Conservation (phyloP, 1,140 invertebrate genomes). For the Hyphantria cunea region DNA sequence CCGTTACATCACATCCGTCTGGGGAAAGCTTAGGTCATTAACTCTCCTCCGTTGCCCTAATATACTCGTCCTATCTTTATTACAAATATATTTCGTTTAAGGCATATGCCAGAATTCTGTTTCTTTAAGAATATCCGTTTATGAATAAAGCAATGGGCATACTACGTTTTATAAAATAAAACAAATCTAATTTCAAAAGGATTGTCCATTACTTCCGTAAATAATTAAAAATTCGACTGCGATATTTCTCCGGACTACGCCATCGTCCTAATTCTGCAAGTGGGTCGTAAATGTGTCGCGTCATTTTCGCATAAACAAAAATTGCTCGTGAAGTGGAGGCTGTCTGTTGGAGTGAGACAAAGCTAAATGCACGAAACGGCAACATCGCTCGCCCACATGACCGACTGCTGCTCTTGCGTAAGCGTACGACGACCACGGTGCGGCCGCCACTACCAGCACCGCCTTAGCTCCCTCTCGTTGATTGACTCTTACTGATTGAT, state of each 20-base stretch:
- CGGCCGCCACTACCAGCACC: conserved; percentile 38
- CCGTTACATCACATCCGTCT: conserved; percentile 76
- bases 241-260: conserved; percentile 42
- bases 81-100: neutral
- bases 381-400: conserved; percentile 76
- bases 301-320: conserved; percentile 77
- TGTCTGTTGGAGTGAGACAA: conserved; percentile 63
- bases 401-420: conserved; percentile 74
- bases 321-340: conserved; percentile 66
- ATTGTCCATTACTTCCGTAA: conserved; percentile 43
- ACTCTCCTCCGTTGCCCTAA: conserved; percentile 43
- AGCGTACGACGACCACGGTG: conserved; percentile 71
- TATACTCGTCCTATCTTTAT: neutral
- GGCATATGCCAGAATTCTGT: neutral
- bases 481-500: conserved; percentile 52
- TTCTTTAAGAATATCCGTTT: no score
- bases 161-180: no score
- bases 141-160: no score
- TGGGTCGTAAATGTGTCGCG: conserved; percentile 70
- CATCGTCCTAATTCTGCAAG: conserved; percentile 68
- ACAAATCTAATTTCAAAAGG: no score
- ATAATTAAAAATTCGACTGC: conserved; percentile 39
- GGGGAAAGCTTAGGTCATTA: conserved; percentile 75
- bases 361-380: conserved; percentile 54
- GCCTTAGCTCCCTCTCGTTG: conserved; percentile 39